Evolutionary conservation across 2,797 vertebrate species (phyloP), one percentile per base, ranked within the genome.

Genomic region (Anolis apletophallus): DNA sequence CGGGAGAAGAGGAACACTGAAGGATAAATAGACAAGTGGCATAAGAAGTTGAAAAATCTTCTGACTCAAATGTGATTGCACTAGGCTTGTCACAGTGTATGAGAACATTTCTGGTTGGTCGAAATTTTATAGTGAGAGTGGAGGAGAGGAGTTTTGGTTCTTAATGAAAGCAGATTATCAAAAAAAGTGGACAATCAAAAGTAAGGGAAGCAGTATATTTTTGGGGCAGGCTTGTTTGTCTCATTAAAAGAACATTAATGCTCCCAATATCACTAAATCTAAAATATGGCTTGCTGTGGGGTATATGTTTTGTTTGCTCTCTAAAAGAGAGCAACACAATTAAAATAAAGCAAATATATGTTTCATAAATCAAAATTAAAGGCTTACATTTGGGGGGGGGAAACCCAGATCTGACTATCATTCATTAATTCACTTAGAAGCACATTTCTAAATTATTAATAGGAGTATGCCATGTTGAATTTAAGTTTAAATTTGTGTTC

Each of bases 341-440:
- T 10, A 84, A 68, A 68, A 76, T 23, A 76, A 74, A 34, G 5
- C 89, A 88, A 92, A 54, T 88, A 87, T 75, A 90, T 88, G 80
- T 52, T 78, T 92, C 83, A 81, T 90, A 90, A 90, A 88, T 91
- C 75, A 69, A 92, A 94, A 93, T 88, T 77, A 84, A 84, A 90
- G 67, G 87, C 40, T 40, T 34, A 54, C 83, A 75, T 88, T 89
- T 74, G 54, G 82, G 84, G 79, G 54, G 82, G 84, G 79, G 5
- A 83, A 88, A 93, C 86, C 69, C 36, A 89, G 81, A 92, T 89
- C 89, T 91, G 87, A 79, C 83, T 94, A 92, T 91, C 91, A 77
- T 89, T 94, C 80, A 90, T 94, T 94, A 93, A 93, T 86, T 84
- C 88, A 85, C 67, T 90, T 90, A 81, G 92, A 93, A 88, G 75